Evolutionary conservation across 2,113 vertebrate species (phyloP).

Genomic region (Pygoscelis antarcticus): DNA sequence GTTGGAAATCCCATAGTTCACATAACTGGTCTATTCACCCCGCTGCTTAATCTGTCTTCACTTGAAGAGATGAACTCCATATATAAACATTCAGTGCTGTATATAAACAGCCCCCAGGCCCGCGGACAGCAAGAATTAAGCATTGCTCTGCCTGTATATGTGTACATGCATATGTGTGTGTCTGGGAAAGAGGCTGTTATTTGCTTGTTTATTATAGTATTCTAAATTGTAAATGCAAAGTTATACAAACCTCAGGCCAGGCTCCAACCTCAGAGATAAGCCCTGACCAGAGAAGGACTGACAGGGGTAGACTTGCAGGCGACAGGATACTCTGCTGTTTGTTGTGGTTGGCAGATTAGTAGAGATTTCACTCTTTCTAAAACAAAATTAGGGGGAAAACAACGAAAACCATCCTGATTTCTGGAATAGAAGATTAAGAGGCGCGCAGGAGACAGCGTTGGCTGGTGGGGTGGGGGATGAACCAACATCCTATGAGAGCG

Average conservation of each 20-base stretch:
- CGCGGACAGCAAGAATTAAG: neutral
- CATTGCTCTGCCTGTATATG: neutral
- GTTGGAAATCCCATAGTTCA: constrained; percentile 59
- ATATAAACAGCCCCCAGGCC: constrained; percentile 49
- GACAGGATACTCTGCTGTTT: neutral
- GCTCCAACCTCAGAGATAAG: neutral
- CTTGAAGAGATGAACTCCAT: constrained; percentile 58
- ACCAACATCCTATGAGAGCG: neutral
- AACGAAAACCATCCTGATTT: neutral
- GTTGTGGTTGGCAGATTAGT: neutral
- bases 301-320: neutral
- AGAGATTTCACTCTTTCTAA: neutral
- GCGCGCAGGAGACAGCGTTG: fast-evolving
- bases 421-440: neutral
- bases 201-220: neutral
- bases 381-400: neutral
- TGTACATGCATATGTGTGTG: neutral
- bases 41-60: constrained; percentile 65
- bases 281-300: neutral
- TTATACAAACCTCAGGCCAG: neutral
- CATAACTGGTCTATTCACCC: constrained; percentile 59
- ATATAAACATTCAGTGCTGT: constrained; percentile 8
- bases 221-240: neutral
- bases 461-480: neutral
- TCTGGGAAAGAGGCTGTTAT: neutral